Evolutionary conservation across 2,113 vertebrate species (phyloP).

Genomic region (Esox niger): DNA sequence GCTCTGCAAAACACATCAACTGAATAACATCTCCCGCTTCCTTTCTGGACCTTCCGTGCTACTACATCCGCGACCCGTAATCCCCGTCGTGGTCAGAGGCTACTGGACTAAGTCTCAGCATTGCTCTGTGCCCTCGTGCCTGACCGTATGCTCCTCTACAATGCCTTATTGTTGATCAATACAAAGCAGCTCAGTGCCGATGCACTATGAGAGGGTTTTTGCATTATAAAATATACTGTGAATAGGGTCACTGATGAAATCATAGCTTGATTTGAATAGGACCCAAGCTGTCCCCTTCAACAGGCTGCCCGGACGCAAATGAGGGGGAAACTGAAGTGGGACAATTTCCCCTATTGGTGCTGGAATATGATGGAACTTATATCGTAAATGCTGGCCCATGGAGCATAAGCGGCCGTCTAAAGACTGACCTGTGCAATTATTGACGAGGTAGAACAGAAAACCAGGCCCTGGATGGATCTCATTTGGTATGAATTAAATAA

Average conservation of each 20-base stretch:
- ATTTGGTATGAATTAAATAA: too few species aligned
- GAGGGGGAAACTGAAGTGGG: background rate
- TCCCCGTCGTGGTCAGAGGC: conserved; percentile 6
- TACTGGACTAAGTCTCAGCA: background rate
- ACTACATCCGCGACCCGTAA: conserved; percentile 9
- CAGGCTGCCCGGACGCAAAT: background rate
- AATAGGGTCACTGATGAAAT: background rate
- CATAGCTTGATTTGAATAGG: conserved; percentile 14
- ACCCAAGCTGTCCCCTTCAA: background rate
- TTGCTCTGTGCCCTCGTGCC: conserved; percentile 19
- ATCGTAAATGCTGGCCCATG: background rate
- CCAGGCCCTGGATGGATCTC: too few species aligned
- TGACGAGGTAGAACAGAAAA: too few species aligned
- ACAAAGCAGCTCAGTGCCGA: too few species aligned
- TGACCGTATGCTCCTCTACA: background rate
- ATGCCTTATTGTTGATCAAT: background rate
- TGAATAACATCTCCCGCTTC: conserved; percentile 29
- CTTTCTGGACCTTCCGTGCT: background rate
- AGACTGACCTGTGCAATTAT: background rate
- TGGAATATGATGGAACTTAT: background rate
- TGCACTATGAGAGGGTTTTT: too few species aligned
- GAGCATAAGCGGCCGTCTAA: background rate
- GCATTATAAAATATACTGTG: too few species aligned
- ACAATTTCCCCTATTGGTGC: background rate
- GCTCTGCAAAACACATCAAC: background rate